Evolutionary conservation across 2,797 vertebrate species (phyloP), one percentile per base, ranked within the genome.

Genomic region (Arrhamphus sclerolepis): DNA sequence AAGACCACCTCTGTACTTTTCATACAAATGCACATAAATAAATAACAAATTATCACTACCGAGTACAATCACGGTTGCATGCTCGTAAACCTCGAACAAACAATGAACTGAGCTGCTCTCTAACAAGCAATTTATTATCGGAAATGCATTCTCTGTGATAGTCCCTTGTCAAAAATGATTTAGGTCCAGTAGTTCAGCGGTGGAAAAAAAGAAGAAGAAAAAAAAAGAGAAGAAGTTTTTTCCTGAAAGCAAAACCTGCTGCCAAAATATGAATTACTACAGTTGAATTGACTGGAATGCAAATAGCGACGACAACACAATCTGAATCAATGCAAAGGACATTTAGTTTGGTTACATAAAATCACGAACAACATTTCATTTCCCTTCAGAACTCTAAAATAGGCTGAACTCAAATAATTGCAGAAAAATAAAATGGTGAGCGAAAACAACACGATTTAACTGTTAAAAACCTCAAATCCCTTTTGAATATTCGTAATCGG

Each of bases 81-180:
- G n/a, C 55, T 56, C 54, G 24, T 22, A 46, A 66, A 52, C 61
- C 55, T 19, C n/a, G 18, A 34, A 8, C 20, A 56, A 52, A 62
- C 68, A 66, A 77, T 65, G 34, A 80, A 48, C 6, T 46, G 52
- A 0, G 58, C 47, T 42, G 65, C 56, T 65, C 40, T 22, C 20
- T n/a, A 41, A 53, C 63, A 74, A 64, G 67, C 68, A 40, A 73
- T 40, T 46, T 49, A 61, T 61, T 65, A 52, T 61, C 8, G 0
- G 38, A 58, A 40, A 52, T 59, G 46, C 20, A 59, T 59, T 22
- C 64, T 87, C 80, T 87, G 83, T 89, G 85, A 91, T 82, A 81
- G 89, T 86, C 86, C 80, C 84, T 80, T 82, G 84, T 89, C 71
- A 74, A 56, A 52, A 82, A 65, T 47, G 52, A 71, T 72, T 76